phyloP scores from a whole-genome alignment of 2,888 invertebrate genomes.

The Chorisops tibialis region DNA sequence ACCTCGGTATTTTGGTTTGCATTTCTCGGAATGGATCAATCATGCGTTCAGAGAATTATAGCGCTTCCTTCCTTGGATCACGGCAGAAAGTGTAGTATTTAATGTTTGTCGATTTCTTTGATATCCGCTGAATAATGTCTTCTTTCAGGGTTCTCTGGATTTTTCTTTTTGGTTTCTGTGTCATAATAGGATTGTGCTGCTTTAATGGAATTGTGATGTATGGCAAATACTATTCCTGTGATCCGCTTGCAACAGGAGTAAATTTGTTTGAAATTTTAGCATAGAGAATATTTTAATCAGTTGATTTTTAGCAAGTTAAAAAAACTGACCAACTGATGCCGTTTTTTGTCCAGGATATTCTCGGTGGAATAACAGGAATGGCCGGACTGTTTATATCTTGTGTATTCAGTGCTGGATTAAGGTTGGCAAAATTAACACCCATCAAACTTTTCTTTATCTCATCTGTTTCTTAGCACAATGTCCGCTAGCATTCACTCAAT shows the following conservation, averaged over 20 bases:
- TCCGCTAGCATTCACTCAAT: slow-evolving; percentile 54
- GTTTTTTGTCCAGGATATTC: slow-evolving; percentile 54
- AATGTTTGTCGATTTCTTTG: neutral
- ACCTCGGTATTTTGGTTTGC: slow-evolving; percentile 59
- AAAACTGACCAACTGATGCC: slow-evolving; percentile 52
- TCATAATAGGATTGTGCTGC: slow-evolving; percentile 55
- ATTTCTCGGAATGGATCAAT: slow-evolving; percentile 63
- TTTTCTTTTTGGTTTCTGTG: slow-evolving; percentile 54
- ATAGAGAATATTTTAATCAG: neutral
- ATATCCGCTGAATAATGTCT: neutral
- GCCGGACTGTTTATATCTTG: slow-evolving; percentile 57
- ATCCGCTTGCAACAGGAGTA: slow-evolving; percentile 52
- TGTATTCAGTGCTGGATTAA: slow-evolving; percentile 57
- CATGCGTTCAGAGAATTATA: slow-evolving; percentile 63
- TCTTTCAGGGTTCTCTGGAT: slow-evolving; percentile 52
- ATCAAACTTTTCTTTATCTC: neutral
- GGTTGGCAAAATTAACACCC: slow-evolving; percentile 40
- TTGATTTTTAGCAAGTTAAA: slow-evolving; percentile 37
- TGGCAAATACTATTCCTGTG: slow-evolving; percentile 56
- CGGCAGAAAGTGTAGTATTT: slow-evolving; percentile 51
- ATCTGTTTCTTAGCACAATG: slow-evolving; percentile 47
- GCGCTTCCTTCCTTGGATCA: slow-evolving; percentile 56
- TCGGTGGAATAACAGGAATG: slow-evolving; percentile 52
- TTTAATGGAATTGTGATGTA: slow-evolving; percentile 56
- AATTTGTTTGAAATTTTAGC: neutral